A percentile compares a stretch with the other conserved stretches of the same genome.
These are phyloP conservation scores for Hemicentrotus pulcherrimus DNA, from an alignment of 35 echinoderm and acorn worm genomes.

Conservation along the genomic window DNA sequence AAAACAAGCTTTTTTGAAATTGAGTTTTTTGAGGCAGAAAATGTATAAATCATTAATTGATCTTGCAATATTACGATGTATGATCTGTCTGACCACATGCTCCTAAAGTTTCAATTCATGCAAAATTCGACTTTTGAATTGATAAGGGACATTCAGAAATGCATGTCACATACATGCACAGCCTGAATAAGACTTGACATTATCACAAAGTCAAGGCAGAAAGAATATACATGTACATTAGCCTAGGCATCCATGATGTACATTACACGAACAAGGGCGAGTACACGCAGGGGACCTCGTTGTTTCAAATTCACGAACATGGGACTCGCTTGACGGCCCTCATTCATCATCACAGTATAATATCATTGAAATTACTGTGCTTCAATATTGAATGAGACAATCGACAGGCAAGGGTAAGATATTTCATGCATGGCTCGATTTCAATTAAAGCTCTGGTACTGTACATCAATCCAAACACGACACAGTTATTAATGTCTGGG, in stretches of 20 bases:
- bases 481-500: background rate
- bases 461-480: background rate
- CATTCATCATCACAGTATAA: background rate
- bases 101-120: background rate
- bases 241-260: background rate
- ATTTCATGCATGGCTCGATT: background rate
- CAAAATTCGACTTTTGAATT: background rate
- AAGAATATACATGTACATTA: background rate
- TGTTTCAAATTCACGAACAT: background rate
- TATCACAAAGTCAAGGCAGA: background rate
- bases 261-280: background rate
- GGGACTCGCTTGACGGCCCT: background rate
- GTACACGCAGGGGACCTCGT: background rate
- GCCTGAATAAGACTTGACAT: background rate
- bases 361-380: background rate
- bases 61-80: too few relatives aligned
- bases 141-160: background rate
- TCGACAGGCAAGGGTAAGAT: background rate
- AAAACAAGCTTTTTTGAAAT: too few relatives aligned
- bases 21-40: too few relatives aligned
- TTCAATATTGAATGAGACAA: background rate
- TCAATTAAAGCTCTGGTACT: background rate
- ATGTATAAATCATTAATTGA: too few relatives aligned
- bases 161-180: background rate
- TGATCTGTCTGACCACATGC: too few relatives aligned